Base-by-base conservation (phyloP, 53 echinoderm and acorn worm species). In the Patiria pectinifera region DNA sequence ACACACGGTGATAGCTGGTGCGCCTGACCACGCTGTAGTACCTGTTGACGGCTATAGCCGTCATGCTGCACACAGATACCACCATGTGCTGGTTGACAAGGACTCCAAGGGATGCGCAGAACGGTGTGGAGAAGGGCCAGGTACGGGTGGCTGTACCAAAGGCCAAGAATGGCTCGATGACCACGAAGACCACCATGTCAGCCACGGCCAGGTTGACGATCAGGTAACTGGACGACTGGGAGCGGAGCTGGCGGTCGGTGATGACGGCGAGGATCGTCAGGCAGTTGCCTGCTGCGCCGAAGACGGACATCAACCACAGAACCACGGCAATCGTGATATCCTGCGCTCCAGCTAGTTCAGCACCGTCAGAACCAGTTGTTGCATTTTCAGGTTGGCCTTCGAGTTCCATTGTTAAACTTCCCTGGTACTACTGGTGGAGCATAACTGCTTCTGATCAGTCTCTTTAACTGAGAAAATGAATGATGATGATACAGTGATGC, bases 211-310 rank as follows among this genome's bases (percentile, higher is more conserved):
- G 43, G 48, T 87, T 87, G 59, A 78, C 61, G 61, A 87, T 87
- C 59, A 87, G 78, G 76, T 22, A 87, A 77, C 76, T 87, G 19
- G 87, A 76, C 13, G 61, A 53, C 19, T 87, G 87, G 2, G 87
- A 87, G 15, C 87, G 87, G 43, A 78, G 78, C 35, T 87, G 45
- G 48, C 87, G 87, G 43, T 87, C 72, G 60, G 61, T 87, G 61
- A 87, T 14, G 25, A 87, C 78, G 15, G 77, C 87, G 9, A 87
- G 45, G 35, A 87, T 78, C 14, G 87, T 87, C 87, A 87, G 60
- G 35, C 76, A 59, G 87, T 87, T 87, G 18, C 87, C 87, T 59
- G 18, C 87, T 77, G 87, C 87, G 8, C 87, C 87, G 60, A 87
- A 87, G 45, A 87, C 2, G 59, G 87, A 87, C 35, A 78, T 15